Evolutionary conservation across 2,113 vertebrate genomes (phyloP).

Genomic region (Mirounga angustirostris): DNA sequence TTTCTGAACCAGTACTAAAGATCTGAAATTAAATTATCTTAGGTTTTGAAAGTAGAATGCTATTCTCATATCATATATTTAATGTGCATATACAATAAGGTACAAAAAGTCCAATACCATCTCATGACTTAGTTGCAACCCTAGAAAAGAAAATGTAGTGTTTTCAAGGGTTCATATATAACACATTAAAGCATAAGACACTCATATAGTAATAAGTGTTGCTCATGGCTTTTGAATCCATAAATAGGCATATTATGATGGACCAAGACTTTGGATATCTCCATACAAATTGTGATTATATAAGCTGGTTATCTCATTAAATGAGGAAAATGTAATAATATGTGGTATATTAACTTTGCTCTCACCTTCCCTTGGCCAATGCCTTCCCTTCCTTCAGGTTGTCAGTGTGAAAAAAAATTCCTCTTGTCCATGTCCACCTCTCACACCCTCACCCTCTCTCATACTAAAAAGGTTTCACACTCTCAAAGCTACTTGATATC

Average conservation of each 20-base stretch:
- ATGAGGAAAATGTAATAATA: background rate
- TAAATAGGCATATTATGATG: background rate
- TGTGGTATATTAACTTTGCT: background rate
- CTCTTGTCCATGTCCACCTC: background rate
- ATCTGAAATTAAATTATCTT: slow-evolving; percentile 43
- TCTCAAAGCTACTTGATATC: background rate
- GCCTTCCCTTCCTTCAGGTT: background rate
- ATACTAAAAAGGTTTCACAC: background rate
- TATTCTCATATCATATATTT: background rate
- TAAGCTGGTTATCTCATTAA: background rate
- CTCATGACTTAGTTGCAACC: background rate
- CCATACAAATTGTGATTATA: background rate
- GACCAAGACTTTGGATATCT: background rate
- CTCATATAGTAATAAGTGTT: background rate
- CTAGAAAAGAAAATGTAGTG: background rate
- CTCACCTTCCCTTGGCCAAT: background rate
- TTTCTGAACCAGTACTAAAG: slow-evolving; percentile 10
- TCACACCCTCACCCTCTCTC: too few relatives aligned
- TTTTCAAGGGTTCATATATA: background rate
- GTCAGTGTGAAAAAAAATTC: background rate
- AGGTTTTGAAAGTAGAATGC: background rate
- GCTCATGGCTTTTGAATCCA: background rate
- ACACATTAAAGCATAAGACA: background rate
- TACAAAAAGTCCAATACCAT: background rate
- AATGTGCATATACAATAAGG: background rate